These are phyloP conservation scores for Mechanitis mazaeus DNA, from an alignment of 2,888 invertebrate species.

Conservation along the genomic window DNA sequence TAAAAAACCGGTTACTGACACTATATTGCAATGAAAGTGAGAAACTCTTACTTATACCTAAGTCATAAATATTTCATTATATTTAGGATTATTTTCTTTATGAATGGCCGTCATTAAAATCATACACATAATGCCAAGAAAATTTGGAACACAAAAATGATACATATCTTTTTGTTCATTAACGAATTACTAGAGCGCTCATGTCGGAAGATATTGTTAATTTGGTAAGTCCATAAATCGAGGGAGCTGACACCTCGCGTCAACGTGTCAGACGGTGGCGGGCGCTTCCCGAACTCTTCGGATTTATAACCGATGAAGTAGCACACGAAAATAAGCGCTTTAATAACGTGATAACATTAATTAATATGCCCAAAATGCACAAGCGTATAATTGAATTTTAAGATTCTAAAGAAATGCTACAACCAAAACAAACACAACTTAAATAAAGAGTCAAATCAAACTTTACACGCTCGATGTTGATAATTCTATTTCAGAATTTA, in stretches of 20 bases:
- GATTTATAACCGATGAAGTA: conserved; percentile 13
- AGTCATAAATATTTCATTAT: no score
- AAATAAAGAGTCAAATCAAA: no score
- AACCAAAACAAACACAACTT: no score
- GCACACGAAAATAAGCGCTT: conserved; percentile 12
- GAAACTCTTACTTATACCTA: no score
- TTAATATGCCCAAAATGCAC: conserved; percentile 1
- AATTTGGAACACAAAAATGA: background rate
- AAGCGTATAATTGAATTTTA: background rate
- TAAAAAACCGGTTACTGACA: no score
- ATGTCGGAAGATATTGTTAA: conserved; percentile 14
- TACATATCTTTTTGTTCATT: conserved; percentile 10
- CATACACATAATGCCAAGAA: conserved; percentile 10
- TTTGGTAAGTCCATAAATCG: conserved; percentile 18
- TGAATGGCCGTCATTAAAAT: background rate
- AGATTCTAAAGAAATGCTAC: background rate
- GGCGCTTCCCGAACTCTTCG: conserved; percentile 15
- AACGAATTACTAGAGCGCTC: conserved; percentile 16
- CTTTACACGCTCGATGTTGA: no score
- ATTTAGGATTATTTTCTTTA: no score
- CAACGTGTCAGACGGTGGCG: conserved; percentile 18
- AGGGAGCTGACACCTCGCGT: conserved; percentile 12
- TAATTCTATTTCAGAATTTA: no score
- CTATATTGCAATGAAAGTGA: no score
- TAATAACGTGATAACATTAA: conserved; percentile 14